Percentiles rank a stretch among this genome's conserved stretches.
Conservation (phyloP, 2,888 invertebrate species). For the Tyria jacobaeae region DNA sequence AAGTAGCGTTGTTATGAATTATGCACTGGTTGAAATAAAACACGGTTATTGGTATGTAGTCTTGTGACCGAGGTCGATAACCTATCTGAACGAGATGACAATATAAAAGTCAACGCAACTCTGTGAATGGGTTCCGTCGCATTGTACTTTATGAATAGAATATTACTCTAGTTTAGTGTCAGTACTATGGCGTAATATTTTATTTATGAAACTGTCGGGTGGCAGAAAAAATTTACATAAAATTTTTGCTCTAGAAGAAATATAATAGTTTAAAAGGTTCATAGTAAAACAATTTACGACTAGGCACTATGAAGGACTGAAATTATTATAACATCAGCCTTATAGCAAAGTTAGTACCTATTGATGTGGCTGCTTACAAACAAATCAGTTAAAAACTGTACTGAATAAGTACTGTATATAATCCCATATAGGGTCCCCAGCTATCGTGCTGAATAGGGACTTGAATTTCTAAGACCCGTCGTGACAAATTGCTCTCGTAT, state of each 20-base stretch:
- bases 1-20: slow-evolving; percentile 68
- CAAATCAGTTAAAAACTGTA: slow-evolving; percentile 48
- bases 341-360: slow-evolving; percentile 32
- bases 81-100: slow-evolving; percentile 44
- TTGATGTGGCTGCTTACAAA: slow-evolving; percentile 46
- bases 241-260: slow-evolving; percentile 5
- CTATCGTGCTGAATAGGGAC: slow-evolving; percentile 41
- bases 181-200: slow-evolving; percentile 20
- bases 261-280: slow-evolving; percentile 2
- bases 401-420: slow-evolving; percentile 46
- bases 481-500: slow-evolving; percentile 66
- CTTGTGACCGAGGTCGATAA: slow-evolving; percentile 46
- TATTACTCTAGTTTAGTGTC: slow-evolving; percentile 37
- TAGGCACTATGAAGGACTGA: slow-evolving; percentile 31
- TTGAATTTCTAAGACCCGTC: slow-evolving; percentile 49
- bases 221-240: slow-evolving; percentile 2
- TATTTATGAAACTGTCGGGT: slow-evolving; percentile 8
- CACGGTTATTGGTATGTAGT: slow-evolving; percentile 61
- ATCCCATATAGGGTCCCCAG: slow-evolving; percentile 38
- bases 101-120: slow-evolving; percentile 42
- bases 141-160: slow-evolving; percentile 37
- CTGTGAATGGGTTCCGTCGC: slow-evolving; percentile 35
- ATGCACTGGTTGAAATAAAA: slow-evolving; percentile 70
- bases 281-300: slow-evolving; percentile 18
- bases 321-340: slow-evolving; percentile 31